phyloP scores from a whole-genome alignment of 2,113 vertebrate species.

The Lepus timidus region DNA sequence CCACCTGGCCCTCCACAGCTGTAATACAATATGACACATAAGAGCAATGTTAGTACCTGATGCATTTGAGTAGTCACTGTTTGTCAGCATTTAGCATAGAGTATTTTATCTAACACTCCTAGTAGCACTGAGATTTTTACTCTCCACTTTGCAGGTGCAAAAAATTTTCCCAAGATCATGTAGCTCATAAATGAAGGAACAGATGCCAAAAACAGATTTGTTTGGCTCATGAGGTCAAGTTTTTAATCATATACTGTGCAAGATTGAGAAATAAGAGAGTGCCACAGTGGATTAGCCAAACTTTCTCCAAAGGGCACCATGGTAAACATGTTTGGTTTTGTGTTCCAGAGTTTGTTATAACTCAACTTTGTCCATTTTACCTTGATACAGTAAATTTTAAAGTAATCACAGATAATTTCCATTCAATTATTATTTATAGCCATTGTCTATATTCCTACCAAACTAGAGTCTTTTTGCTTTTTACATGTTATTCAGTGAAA shows the following conservation, averaged over 20 bases:
- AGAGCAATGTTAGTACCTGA: neutral
- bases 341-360: neutral
- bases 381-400: too few relatives aligned
- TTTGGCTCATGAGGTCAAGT: neutral
- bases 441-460: too few relatives aligned
- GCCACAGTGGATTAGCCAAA: neutral
- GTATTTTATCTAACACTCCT: neutral
- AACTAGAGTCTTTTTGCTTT: too few relatives aligned
- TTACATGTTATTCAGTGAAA: too few relatives aligned
- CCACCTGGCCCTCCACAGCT: neutral
- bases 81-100: neutral
- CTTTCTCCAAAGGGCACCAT: slow-evolving; percentile 39
- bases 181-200: neutral
- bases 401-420: too few relatives aligned
- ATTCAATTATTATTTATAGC: too few relatives aligned
- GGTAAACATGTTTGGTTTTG: slow-evolving; percentile 1
- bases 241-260: neutral
- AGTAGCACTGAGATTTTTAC: neutral
- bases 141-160: neutral
- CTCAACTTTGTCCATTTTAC: too few relatives aligned
- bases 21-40: neutral
- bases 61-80: neutral
- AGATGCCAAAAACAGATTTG: neutral
- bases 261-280: slow-evolving; percentile 34
- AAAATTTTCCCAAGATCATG: neutral